A percentile compares a stretch with the other conserved stretches of the same genome.
Conservation (phyloP, 2,797 vertebrate species). For the Oryzias dopingdopingensis region DNA sequence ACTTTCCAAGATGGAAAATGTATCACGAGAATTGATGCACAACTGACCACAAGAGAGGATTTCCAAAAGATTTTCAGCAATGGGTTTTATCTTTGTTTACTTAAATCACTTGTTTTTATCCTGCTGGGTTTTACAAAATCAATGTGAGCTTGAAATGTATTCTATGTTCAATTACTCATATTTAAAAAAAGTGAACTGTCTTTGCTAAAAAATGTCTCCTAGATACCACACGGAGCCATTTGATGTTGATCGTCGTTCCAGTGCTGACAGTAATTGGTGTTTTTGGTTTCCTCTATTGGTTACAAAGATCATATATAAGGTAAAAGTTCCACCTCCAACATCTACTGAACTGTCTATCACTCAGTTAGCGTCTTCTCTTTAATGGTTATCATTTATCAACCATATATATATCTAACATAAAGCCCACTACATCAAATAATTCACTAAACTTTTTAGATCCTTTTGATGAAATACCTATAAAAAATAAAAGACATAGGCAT, state of each 20-base stretch:
- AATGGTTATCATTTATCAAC: too few relatives aligned
- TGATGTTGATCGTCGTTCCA: slow-evolving; percentile 35
- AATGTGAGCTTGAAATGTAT: too few relatives aligned
- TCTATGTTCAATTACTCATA: too few relatives aligned
- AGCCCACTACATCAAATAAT: too few relatives aligned
- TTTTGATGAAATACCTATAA: too few relatives aligned
- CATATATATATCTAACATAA: too few relatives aligned
- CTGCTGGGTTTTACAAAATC: too few relatives aligned
- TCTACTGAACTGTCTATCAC: background rate
- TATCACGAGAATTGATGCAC: slow-evolving; percentile 1
- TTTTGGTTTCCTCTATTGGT: slow-evolving; percentile 48
- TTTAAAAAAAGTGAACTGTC: slow-evolving; percentile 1
- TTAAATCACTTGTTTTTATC: too few relatives aligned
- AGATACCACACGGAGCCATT: slow-evolving; percentile 19
- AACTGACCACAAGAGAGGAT: slow-evolving; percentile 7
- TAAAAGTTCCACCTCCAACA: slow-evolving; percentile 33
- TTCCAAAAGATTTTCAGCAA: slow-evolving; percentile 19
- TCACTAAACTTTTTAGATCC: too few relatives aligned
- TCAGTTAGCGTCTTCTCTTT: background rate
- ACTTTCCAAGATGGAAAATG: slow-evolving; percentile 23
- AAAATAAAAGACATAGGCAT: too few relatives aligned
- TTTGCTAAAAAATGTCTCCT: slow-evolving; percentile 22
- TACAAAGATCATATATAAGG: slow-evolving; percentile 49
- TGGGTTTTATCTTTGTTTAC: slow-evolving; percentile 17
- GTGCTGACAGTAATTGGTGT: slow-evolving; percentile 43